Percentiles rank a stretch among this genome's conserved stretches.
Conservation (phyloP, 2,113 vertebrate genomes). For the Pan troglodytes region DNA sequence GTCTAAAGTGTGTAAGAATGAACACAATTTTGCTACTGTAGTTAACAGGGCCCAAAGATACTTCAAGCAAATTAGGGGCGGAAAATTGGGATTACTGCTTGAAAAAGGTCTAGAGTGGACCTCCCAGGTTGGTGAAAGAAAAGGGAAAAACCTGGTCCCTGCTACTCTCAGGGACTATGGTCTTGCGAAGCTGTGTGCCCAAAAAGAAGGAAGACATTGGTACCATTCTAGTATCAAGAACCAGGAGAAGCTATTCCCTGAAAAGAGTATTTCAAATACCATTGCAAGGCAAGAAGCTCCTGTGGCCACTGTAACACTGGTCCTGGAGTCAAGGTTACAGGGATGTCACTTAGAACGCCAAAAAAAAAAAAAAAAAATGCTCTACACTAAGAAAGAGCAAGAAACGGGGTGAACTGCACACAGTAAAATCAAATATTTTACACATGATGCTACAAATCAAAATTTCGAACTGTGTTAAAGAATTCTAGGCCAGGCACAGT, state of each 20-base stretch:
- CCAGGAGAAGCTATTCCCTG: neutral
- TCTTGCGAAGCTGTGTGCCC: neutral
- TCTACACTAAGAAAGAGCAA: neutral
- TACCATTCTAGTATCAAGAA: neutral
- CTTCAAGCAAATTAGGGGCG: neutral
- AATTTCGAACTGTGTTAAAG: neutral
- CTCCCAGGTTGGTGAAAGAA: neutral
- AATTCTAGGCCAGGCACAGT: neutral
- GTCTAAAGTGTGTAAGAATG: neutral
- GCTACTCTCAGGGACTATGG: neutral
- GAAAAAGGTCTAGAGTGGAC: neutral
- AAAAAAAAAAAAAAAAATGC: neutral
- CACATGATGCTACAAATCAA: neutral
- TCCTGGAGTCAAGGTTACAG: neutral
- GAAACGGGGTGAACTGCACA: neutral
- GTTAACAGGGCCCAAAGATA: neutral
- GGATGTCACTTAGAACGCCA: neutral
- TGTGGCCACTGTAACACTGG: neutral
- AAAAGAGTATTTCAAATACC: neutral
- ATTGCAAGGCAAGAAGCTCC: neutral
- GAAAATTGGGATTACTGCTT: neutral
- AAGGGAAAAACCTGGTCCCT: no score
- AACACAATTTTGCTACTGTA: neutral
- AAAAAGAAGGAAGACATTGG: neutral
- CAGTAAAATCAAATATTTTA: neutral